phyloP scores from a whole-genome alignment of 2,113 vertebrate species.

The Pseudonaja textilis region DNA sequence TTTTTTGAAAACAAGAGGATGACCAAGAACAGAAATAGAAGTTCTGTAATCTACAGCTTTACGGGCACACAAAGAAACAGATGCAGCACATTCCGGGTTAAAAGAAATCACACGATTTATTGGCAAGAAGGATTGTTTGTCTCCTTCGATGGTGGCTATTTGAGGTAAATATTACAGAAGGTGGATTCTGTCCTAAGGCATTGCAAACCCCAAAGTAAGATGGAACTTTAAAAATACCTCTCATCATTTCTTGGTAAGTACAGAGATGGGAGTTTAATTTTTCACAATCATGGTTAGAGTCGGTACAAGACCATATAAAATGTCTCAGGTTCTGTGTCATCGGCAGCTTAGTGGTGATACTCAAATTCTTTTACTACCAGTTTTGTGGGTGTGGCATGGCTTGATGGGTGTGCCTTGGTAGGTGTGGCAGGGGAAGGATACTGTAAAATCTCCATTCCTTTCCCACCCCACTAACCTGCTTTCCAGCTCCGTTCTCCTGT shows the following conservation, averaged over 20 bases:
- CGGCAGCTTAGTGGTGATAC: not conserved
- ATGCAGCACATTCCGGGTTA: constrained; percentile 95
- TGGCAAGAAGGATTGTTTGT: constrained; percentile 85
- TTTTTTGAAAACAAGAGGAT: constrained; percentile 85
- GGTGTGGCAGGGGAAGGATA: too few species aligned
- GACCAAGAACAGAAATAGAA: constrained; percentile 71
- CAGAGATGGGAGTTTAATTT: not conserved
- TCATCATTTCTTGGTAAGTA: not conserved
- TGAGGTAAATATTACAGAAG: constrained; percentile 77
- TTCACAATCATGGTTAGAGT: not conserved
- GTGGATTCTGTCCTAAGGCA: not conserved
- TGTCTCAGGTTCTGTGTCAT: not conserved
- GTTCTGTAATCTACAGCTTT: constrained; percentile 88
- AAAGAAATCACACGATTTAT: constrained; percentile 81
- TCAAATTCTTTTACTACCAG: too few species aligned
- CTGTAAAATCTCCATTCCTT: too few species aligned
- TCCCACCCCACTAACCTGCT: too few species aligned
- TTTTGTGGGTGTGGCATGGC: too few species aligned
- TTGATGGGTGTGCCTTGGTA: too few species aligned
- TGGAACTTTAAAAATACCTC: not conserved
- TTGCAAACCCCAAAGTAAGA: not conserved
- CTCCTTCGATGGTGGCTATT: constrained; percentile 91
- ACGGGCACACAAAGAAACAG: constrained; percentile 85
- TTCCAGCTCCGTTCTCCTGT: too few species aligned
- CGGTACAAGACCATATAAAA: not conserved